Evolutionary conservation across 64 coral and sea anemone genomes (phyloP).

Genomic region (Catalaphyllia jardinei): DNA sequence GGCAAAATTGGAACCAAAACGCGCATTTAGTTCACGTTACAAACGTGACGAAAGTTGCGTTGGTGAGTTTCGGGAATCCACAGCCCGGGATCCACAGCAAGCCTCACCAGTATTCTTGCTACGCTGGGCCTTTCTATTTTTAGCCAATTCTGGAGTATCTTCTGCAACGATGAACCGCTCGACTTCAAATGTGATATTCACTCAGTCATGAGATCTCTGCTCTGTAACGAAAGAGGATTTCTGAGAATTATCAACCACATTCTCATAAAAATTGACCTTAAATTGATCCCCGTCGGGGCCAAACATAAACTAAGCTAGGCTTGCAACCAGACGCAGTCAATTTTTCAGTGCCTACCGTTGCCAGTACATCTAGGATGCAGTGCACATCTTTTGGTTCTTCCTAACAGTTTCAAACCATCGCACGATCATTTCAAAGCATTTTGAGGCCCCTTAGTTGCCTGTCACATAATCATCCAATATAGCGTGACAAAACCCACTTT

Average conservation of each 20-base stretch:
- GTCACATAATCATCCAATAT: background rate
- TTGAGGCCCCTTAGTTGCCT: background rate
- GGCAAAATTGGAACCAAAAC: slow-evolving; percentile 12
- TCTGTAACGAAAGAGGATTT: slow-evolving; percentile 5
- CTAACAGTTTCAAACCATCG: background rate
- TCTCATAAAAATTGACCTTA: slow-evolving; percentile 11
- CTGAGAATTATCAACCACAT: background rate
- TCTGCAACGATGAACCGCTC: background rate
- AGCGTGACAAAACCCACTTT: background rate
- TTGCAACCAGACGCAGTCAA: background rate
- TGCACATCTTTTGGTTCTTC: background rate
- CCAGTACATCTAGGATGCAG: background rate
- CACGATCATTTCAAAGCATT: background rate
- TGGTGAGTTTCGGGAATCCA: background rate
- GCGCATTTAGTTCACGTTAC: background rate
- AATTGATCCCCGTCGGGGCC: background rate
- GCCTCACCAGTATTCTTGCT: background rate
- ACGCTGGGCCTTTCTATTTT: background rate
- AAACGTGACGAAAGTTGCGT: background rate
- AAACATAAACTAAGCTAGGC: background rate
- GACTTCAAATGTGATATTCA: background rate
- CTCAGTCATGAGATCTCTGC: background rate
- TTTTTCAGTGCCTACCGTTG: background rate
- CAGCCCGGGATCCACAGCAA: background rate
- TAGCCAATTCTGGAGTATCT: background rate